These are phyloP conservation scores for Carterocephalus palaemon DNA, from an alignment of 2,888 invertebrate genomes.

Conservation along the genomic window DNA sequence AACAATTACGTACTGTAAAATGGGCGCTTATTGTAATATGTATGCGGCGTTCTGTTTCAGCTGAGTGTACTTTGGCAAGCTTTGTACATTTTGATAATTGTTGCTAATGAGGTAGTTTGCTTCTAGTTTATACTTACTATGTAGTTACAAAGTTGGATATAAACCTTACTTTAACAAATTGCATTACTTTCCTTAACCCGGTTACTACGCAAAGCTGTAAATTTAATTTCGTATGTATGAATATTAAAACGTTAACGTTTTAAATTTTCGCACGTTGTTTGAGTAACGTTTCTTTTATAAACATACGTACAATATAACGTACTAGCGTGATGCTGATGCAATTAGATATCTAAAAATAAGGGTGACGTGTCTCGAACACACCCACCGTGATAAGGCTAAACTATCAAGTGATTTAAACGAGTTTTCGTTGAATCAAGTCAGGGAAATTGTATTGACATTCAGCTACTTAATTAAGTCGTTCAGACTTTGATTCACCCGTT, in stretches of 20 bases:
- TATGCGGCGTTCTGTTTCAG: slow-evolving; percentile 6
- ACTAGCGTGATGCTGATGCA: slow-evolving; percentile 7
- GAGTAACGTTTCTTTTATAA: not conserved
- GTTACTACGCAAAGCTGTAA: too few relatives aligned
- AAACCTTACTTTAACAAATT: too few relatives aligned
- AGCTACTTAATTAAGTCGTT: not conserved
- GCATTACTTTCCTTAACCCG: too few relatives aligned
- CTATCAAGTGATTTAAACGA: slow-evolving; percentile 35
- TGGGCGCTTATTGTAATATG: not conserved
- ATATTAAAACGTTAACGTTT: slow-evolving; percentile 8
- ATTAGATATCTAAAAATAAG: slow-evolving; percentile 19
- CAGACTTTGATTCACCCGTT: too few relatives aligned
- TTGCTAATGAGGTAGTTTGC: too few relatives aligned
- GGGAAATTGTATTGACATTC: too few relatives aligned
- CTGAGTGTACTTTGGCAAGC: slow-evolving; percentile 1
- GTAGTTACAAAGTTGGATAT: too few relatives aligned
- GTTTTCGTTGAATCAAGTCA: slow-evolving; percentile 15
- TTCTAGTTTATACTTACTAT: too few relatives aligned
- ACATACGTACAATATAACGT: slow-evolving; percentile 1
- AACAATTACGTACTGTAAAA: slow-evolving; percentile 3
- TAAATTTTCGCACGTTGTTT: not conserved
- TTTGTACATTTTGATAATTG: not conserved
- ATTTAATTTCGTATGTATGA: too few relatives aligned
- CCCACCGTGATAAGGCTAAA: slow-evolving; percentile 51
- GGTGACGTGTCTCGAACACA: slow-evolving; percentile 50